phyloP scores from a whole-genome alignment of 2,797 vertebrate genomes.

The Sparidentex hasta region DNA sequence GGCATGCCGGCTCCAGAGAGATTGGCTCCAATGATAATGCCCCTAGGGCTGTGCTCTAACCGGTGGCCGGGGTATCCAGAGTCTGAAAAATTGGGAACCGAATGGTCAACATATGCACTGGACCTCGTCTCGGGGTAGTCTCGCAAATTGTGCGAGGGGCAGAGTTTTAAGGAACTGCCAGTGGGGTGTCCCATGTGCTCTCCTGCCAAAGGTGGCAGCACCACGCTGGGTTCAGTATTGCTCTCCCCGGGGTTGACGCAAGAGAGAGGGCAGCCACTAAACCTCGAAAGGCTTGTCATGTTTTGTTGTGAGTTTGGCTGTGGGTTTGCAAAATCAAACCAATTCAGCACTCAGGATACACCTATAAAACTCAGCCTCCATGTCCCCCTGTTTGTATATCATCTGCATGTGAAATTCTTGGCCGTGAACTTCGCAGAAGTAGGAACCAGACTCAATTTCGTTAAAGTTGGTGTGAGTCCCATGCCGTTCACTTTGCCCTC shows the following conservation, averaged over 20 bases:
- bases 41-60: slow-evolving; percentile 85
- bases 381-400: slow-evolving; percentile 80
- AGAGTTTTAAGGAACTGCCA: slow-evolving; percentile 84
- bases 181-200: slow-evolving; percentile 81
- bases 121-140: slow-evolving; percentile 88
- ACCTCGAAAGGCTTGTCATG: slow-evolving; percentile 82
- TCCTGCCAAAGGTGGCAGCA: slow-evolving; percentile 81
- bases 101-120: slow-evolving; percentile 88
- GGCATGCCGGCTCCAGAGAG: slow-evolving; percentile 86
- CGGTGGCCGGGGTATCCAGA: slow-evolving; percentile 86
- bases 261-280: slow-evolving; percentile 85
- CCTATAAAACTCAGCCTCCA: slow-evolving; percentile 77
- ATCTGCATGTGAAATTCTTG: slow-evolving; percentile 88
- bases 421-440: slow-evolving; percentile 83
- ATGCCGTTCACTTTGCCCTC: slow-evolving; percentile 91
- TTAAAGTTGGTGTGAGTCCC: slow-evolving; percentile 88
- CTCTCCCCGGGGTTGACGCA: slow-evolving; percentile 81
- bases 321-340: slow-evolving; percentile 77
- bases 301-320: slow-evolving; percentile 79
- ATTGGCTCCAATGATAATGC: slow-evolving; percentile 86
- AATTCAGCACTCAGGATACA: slow-evolving; percentile 76
- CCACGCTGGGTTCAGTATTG: slow-evolving; percentile 83
- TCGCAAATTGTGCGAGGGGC: slow-evolving; percentile 83
- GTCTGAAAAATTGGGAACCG: slow-evolving; percentile 85
- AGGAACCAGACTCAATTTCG: slow-evolving; percentile 83